Conservation (phyloP, 2,797 vertebrate genomes). For the Saxicola maurus region DNA sequence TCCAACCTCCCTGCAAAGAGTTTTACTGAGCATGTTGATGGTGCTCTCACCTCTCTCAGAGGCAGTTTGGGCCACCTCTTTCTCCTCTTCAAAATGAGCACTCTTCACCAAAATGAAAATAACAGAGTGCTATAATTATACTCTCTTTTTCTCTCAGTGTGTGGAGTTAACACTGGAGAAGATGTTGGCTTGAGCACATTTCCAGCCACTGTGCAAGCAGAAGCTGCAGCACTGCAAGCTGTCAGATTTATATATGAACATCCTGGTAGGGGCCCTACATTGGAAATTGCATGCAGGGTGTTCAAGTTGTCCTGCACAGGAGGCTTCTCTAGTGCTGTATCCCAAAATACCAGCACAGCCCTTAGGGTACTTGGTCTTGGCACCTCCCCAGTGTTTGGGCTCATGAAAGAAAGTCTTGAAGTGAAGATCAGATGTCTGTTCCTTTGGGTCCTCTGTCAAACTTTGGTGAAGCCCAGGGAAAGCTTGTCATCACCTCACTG, state of each 20-base stretch:
- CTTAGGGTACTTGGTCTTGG: neutral
- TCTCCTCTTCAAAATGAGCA: neutral
- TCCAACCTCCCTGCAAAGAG: neutral
- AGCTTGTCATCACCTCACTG: neutral
- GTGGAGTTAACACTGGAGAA: neutral
- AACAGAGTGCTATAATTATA: neutral
- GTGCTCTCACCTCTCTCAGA: neutral
- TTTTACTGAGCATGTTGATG: neutral
- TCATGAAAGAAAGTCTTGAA: neutral
- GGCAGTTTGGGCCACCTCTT: neutral
- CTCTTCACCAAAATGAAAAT: neutral
- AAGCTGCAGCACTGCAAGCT: neutral
- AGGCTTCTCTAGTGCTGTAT: neutral
- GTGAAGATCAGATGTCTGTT: fast-evolving
- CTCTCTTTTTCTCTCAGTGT: neutral
- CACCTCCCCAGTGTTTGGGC: fast-evolving
- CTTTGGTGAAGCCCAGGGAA: neutral
- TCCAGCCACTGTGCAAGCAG: neutral
- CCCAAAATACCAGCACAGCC: neutral
- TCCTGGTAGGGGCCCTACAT: neutral
- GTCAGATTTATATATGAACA: neutral
- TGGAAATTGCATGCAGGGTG: neutral
- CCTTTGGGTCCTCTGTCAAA: neutral
- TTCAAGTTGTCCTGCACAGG: neutral
- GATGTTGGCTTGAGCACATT: neutral